These are phyloP conservation scores for Orius laevigatus DNA, from an alignment of 1,140 invertebrate species.

Conservation along the genomic window DNA sequence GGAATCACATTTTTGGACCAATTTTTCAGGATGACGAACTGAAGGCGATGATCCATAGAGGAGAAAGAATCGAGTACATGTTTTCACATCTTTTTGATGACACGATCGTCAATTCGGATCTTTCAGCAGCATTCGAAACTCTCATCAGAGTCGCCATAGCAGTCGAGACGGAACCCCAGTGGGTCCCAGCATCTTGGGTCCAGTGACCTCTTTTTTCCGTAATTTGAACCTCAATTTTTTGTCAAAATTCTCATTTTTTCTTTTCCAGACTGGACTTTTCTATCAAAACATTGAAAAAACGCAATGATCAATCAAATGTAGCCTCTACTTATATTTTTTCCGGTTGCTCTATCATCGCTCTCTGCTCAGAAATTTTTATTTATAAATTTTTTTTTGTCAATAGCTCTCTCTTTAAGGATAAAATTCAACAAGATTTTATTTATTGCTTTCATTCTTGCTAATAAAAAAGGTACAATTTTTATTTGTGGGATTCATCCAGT, in stretches of 20 bases:
- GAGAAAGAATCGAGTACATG: slow-evolving; percentile 78
- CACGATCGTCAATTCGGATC: slow-evolving; percentile 77
- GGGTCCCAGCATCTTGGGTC: slow-evolving; percentile 92
- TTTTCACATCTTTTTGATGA: slow-evolving; percentile 94
- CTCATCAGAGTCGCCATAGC: slow-evolving; percentile 64
- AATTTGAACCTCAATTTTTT: neutral
- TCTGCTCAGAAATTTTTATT: too few species aligned
- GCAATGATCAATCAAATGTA: neutral
- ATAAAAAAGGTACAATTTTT: too few species aligned
- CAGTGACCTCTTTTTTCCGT: slow-evolving; percentile 33
- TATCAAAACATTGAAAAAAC: slow-evolving; percentile 1
- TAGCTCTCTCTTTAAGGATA: too few species aligned
- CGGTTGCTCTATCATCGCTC: neutral
- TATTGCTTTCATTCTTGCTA: too few species aligned
- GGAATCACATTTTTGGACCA: too few species aligned
- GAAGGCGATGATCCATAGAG: slow-evolving; percentile 70
- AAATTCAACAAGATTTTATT: too few species aligned
- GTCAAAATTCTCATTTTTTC: neutral
- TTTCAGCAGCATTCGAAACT: slow-evolving; percentile 73
- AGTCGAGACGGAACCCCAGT: slow-evolving; percentile 84
- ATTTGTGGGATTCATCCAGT: too few species aligned
- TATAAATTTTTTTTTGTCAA: too few species aligned
- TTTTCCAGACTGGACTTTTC: neutral
- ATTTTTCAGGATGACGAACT: slow-evolving; percentile 78
- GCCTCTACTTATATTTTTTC: neutral